These are phyloP conservation scores for Myotis vivesi DNA, from an alignment of 2,797 vertebrate genomes.

Conservation along the genomic window DNA sequence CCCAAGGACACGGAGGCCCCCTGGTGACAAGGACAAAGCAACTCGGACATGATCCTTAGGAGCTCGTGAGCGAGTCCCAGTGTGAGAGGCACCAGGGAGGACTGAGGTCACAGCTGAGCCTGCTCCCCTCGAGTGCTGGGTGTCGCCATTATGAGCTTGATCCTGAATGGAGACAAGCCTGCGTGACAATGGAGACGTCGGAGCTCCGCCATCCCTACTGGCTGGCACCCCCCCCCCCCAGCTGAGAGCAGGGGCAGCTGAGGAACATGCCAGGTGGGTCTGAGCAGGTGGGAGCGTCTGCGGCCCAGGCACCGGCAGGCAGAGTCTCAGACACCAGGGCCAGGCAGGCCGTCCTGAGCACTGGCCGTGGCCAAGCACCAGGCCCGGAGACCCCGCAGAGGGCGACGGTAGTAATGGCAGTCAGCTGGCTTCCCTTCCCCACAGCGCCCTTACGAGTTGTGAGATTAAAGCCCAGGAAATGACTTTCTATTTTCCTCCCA, in stretches of 20 bases:
- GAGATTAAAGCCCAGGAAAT: not conserved
- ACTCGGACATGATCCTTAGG: not conserved
- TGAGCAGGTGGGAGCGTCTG: not conserved
- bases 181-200: not conserved
- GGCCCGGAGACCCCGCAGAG: accelerated
- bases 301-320: too few species aligned
- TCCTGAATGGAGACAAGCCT: not conserved
- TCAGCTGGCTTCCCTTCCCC: not conserved
- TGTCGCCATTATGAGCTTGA: not conserved
- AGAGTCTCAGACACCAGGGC: too few species aligned
- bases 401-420: accelerated
- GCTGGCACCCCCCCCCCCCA: accelerated
- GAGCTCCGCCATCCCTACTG: too few species aligned
- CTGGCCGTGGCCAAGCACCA: accelerated
- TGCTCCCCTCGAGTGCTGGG: not conserved
- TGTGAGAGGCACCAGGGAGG: not conserved
- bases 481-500: not conserved
- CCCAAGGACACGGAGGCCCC: not conserved
- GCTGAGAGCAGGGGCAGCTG: not conserved
- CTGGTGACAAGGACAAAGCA: slow-evolving; percentile 23
- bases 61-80: not conserved
- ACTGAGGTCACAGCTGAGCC: not conserved
- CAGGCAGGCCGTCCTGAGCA: accelerated
- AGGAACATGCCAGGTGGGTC: accelerated
- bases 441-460: not conserved